A percentile compares a stretch with the other conserved stretches of the same genome.
Evolutionary conservation across 1,140 invertebrate species (phyloP).

Genomic region (Drosophila varians): DNA sequence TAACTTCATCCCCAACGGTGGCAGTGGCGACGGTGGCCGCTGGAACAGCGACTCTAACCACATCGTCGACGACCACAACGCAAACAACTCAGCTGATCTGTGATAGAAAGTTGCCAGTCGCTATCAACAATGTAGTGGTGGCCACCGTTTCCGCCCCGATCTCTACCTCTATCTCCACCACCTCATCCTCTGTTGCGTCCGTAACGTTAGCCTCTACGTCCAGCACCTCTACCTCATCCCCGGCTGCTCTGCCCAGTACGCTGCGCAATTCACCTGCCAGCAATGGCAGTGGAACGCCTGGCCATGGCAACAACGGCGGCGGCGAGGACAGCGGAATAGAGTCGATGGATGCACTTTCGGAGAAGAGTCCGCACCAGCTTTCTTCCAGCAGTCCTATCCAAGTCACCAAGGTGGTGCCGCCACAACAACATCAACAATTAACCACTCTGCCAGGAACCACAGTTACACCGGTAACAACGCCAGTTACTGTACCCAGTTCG

Average conservation of each 20-base stretch:
- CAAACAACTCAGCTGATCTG: slow-evolving; percentile 55
- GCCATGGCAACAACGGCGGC: slow-evolving; percentile 84
- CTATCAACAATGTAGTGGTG: slow-evolving; percentile 37
- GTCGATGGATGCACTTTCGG: slow-evolving; percentile 95
- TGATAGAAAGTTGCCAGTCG: slow-evolving; percentile 59
- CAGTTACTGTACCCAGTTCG: slow-evolving; percentile 11
- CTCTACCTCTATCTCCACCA: background rate
- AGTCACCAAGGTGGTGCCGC: slow-evolving; percentile 47
- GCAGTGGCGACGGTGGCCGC: slow-evolving; percentile 15
- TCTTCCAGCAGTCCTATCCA: slow-evolving; percentile 84
- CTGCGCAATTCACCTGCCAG: slow-evolving; percentile 84
- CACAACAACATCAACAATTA: slow-evolving; percentile 4
- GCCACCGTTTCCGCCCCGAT: slow-evolving; percentile 1
- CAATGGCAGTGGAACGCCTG: slow-evolving; percentile 73
- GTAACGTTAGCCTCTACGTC: slow-evolving; percentile 1
- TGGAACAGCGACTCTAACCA: slow-evolving; percentile 29
- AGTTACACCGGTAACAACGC: background rate
- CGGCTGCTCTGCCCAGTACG: slow-evolving; percentile 69
- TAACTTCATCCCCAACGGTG: slow-evolving; percentile 30
- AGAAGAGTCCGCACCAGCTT: slow-evolving; percentile 95
- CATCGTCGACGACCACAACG: slow-evolving; percentile 31
- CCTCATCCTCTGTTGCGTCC: slow-evolving; percentile 17
- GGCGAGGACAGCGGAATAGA: slow-evolving; percentile 96
- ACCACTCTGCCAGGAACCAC: background rate
- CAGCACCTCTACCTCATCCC: slow-evolving; percentile 40